Base-by-base conservation (phyloP, 2,888 invertebrate genomes). In the Lottia gigantea region DNA sequence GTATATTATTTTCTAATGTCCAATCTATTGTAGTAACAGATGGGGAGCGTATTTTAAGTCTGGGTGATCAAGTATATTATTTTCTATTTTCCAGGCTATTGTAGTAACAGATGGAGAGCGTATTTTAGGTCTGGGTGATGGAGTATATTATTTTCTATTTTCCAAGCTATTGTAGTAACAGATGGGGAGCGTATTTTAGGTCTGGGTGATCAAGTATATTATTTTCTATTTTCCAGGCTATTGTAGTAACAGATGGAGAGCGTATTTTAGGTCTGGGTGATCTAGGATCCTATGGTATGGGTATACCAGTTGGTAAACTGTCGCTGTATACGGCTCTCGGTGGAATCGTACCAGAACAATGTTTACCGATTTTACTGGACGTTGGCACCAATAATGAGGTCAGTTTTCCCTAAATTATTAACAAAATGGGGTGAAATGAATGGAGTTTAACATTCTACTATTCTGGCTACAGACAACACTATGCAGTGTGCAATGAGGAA, bases 161-260 rank as follows among this genome's bases (percentile, higher is more conserved):
- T 75, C 6, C 78, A 88, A 87, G 91, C 90, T 4, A 89, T 91
- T 70, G 96, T 97, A 14, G 98, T 98, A 62, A 99, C 99, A 0
- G 99, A 99, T 88, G 99, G 99, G 19, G 98, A 99, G 89, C 92
- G 99, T 70, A 99, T 99, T 88, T 91, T 99, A 70, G 99, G 99
- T 6, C 91, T 99, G 68, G 99, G 99, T 2, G 99, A 99, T 90
- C 91, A 98, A 77, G 99, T n/a, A 3, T 19, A 15, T 25, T 64
- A 64, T 16, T 1, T 16, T 15, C 40, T 19, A 14, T 16, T 62
- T 73, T 75, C 6, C 78, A 88, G 87, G 91, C 90, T 4, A 89
- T 91, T 70, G 96, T 97, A 14, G 98, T 98, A 62, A 99, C 99
- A 0, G 99, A 99, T 88, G 99, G 99, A 19, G 98, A 99, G 89